Evolutionary conservation across 2,797 vertebrate species (phyloP).

Genomic region (Chromobotia macracanthus): DNA sequence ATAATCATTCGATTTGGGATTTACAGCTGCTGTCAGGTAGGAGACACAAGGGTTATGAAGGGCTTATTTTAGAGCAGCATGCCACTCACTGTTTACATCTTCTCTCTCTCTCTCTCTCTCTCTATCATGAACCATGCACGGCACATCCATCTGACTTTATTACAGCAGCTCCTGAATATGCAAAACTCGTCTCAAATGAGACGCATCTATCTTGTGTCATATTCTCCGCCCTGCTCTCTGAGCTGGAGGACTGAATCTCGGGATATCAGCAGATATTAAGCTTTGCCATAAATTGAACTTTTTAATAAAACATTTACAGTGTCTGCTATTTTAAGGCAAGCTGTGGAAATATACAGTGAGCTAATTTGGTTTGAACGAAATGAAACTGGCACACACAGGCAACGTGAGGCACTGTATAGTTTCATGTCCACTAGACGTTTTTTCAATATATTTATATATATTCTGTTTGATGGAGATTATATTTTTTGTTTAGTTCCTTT

Average conservation of each 20-base stretch:
- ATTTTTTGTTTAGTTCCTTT: too few relatives aligned
- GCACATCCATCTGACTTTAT: slow-evolving; percentile 62
- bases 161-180: slow-evolving; percentile 58
- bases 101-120: slow-evolving; percentile 20
- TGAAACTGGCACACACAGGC: background rate
- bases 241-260: slow-evolving; percentile 48
- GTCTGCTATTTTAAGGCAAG: slow-evolving; percentile 34
- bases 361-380: background rate
- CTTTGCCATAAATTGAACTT: slow-evolving; percentile 39
- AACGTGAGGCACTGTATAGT: background rate
- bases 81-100: slow-evolving; percentile 53
- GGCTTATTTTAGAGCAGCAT: slow-evolving; percentile 51
- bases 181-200: slow-evolving; percentile 60
- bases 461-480: slow-evolving; percentile 24
- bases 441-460: background rate
- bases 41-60: slow-evolving; percentile 51
- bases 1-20: slow-evolving; percentile 45
- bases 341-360: slow-evolving; percentile 28
- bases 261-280: slow-evolving; percentile 54
- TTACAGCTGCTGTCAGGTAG: slow-evolving; percentile 42
- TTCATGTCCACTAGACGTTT: background rate
- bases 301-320: slow-evolving; percentile 38
- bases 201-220: slow-evolving; percentile 64
- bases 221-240: slow-evolving; percentile 51
- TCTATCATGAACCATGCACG: slow-evolving; percentile 43